Conservation (phyloP, 2,113 vertebrate genomes). For the Chrysemys picta region DNA sequence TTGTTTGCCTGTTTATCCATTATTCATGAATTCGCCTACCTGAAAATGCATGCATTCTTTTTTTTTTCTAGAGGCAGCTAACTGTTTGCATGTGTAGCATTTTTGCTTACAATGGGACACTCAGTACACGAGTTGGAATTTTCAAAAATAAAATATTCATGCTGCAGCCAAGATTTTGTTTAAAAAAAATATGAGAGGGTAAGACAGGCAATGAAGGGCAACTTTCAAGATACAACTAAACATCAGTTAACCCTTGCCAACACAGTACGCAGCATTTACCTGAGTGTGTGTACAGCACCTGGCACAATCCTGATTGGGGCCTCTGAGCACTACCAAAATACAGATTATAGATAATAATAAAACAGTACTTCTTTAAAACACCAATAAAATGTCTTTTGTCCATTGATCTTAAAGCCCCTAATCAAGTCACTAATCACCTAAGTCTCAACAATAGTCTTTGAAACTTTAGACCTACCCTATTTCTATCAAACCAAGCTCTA, state of each 20-base stretch:
- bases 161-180: neutral
- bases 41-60: neutral
- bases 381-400: neutral
- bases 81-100: neutral
- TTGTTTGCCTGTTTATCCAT: neutral
- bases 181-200: neutral
- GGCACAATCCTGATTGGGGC: neutral
- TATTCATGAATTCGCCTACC: neutral
- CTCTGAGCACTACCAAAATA: neutral
- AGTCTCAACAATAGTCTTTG: constrained; percentile 24
- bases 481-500: constrained; percentile 31
- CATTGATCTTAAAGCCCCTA: neutral
- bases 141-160: neutral
- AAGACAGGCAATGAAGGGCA: neutral
- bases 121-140: neutral
- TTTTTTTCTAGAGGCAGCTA: neutral
- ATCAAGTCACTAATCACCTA: constrained; percentile 18
- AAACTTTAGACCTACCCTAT: constrained; percentile 44
- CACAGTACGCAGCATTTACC: neutral
- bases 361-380: neutral
- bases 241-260: neutral
- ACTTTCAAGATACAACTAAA: neutral
- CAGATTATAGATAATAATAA: neutral
- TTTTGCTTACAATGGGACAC: neutral
- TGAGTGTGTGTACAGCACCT: neutral